These are phyloP conservation scores for Ridgeia piscesae DNA, from an alignment of 1,140 invertebrate species.

Conservation along the genomic window DNA sequence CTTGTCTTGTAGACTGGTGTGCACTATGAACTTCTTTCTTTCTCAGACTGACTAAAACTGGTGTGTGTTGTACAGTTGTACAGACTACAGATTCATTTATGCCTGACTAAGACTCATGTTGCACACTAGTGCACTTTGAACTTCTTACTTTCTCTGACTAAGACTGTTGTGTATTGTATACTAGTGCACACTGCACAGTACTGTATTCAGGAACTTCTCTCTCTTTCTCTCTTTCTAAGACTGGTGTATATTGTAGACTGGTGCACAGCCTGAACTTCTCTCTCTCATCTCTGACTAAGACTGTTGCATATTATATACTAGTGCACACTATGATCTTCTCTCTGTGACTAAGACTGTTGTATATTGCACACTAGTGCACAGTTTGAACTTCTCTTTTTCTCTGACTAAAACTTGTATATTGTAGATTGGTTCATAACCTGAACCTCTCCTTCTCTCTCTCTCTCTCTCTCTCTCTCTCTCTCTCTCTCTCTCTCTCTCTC, in stretches of 20 bases:
- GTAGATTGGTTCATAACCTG: slow-evolving; percentile 91
- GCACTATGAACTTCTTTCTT: slow-evolving; percentile 98
- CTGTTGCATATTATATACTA: slow-evolving; percentile 66
- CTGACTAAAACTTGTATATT: slow-evolving; percentile 32
- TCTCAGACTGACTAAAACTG: background rate
- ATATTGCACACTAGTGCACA: slow-evolving; percentile 79
- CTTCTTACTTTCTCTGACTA: slow-evolving; percentile 73
- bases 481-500: slow-evolving; percentile 74
- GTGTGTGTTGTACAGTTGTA: slow-evolving; percentile 44
- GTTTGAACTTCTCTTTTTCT: slow-evolving; percentile 96
- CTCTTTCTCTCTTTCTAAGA: slow-evolving; percentile 67
- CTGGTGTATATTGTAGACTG: slow-evolving; percentile 65
- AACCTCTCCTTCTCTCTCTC: slow-evolving; percentile 75
- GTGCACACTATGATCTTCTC: slow-evolving; percentile 98
- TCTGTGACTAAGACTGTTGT: background rate
- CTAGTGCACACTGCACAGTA: slow-evolving; percentile 67
- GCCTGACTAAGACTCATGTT: slow-evolving; percentile 70
- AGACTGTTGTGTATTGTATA: slow-evolving; percentile 59
- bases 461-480: slow-evolving; percentile 73
- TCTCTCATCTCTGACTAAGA: background rate
- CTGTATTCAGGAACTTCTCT: background rate
- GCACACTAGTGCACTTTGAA: slow-evolving; percentile 94
- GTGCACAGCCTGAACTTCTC: slow-evolving; percentile 62
- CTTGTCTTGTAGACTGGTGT: slow-evolving; percentile 74
- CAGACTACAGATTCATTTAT: slow-evolving; percentile 92